phyloP scores from a whole-genome alignment of 2,888 invertebrate species.

The Drosophila siamana region DNA sequence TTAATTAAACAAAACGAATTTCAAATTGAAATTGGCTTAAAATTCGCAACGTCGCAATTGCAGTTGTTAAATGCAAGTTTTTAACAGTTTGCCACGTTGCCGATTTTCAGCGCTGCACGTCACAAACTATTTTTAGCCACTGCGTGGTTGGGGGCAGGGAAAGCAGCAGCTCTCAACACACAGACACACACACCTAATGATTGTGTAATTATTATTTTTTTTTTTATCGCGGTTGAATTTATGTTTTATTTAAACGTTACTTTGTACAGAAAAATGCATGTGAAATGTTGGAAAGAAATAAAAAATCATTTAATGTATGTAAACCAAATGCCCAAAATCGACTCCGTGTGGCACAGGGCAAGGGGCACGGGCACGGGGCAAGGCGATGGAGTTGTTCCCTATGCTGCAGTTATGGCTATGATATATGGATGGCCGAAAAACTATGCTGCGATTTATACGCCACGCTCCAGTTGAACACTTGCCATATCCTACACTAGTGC shows the following conservation, averaged over 20 bases:
- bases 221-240: constrained; percentile 76
- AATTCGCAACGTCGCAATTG: constrained; percentile 17
- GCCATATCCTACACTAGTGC: constrained; percentile 38
- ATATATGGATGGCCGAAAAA: constrained; percentile 51
- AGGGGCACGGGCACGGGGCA: background rate
- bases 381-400: background rate
- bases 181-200: constrained; percentile 4
- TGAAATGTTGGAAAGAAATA: constrained; percentile 72
- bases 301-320: constrained; percentile 22
- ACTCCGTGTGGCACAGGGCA: too few relatives aligned
- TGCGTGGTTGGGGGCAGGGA: background rate
- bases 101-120: constrained; percentile 12
- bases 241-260: constrained; percentile 68
- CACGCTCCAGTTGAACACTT: constrained; percentile 71
- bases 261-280: constrained; percentile 80
- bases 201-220: constrained; percentile 38
- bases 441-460: constrained; percentile 69
- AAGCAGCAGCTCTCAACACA: constrained; percentile 13
- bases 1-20: constrained; percentile 46
- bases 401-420: constrained; percentile 39
- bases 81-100: constrained; percentile 19
- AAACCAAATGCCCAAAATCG: too few relatives aligned
- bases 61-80: background rate
- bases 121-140: background rate
- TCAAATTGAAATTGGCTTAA: background rate